Conservation (phyloP, 2,888 invertebrate genomes). For the Alitta virens region DNA sequence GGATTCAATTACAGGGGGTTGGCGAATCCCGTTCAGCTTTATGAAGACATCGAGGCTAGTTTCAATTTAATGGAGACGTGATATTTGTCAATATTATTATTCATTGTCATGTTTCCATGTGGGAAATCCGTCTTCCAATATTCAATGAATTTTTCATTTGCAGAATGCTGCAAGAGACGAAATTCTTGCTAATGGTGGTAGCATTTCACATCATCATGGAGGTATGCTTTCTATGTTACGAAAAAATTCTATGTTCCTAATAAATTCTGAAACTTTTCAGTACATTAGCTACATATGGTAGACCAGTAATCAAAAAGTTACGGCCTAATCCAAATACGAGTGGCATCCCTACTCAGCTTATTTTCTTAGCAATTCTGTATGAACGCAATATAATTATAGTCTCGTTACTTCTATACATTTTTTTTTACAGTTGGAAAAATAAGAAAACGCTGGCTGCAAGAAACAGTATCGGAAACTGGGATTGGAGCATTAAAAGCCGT, state of each 20-base stretch:
- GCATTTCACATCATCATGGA: constrained; percentile 95
- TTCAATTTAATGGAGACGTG: not conserved
- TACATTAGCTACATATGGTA: not conserved
- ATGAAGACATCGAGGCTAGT: constrained; percentile 78
- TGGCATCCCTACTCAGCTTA: too few species aligned
- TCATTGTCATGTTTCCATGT: not conserved
- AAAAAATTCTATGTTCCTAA: not conserved
- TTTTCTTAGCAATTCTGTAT: too few species aligned
- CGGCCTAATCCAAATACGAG: too few species aligned
- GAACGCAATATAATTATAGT: too few species aligned
- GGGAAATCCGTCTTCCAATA: not conserved
- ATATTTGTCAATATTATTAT: not conserved
- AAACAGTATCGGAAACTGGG: constrained; percentile 81
- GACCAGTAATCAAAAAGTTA: not conserved
- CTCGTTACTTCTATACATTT: too few species aligned
- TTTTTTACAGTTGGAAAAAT: constrained; percentile 74
- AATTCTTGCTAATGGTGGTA: constrained; percentile 85
- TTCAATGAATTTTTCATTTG: constrained; percentile 17
- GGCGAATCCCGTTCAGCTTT: constrained; percentile 73
- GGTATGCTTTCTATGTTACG: constrained; percentile 29
- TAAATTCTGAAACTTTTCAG: not conserved
- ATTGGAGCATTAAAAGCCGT: constrained; percentile 75
- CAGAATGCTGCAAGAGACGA: constrained; percentile 81
- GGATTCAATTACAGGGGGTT: constrained; percentile 70
- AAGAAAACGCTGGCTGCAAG: constrained; percentile 80